Conservation (phyloP, 2,113 vertebrate genomes). For the Brachypodius melanocephalos region DNA sequence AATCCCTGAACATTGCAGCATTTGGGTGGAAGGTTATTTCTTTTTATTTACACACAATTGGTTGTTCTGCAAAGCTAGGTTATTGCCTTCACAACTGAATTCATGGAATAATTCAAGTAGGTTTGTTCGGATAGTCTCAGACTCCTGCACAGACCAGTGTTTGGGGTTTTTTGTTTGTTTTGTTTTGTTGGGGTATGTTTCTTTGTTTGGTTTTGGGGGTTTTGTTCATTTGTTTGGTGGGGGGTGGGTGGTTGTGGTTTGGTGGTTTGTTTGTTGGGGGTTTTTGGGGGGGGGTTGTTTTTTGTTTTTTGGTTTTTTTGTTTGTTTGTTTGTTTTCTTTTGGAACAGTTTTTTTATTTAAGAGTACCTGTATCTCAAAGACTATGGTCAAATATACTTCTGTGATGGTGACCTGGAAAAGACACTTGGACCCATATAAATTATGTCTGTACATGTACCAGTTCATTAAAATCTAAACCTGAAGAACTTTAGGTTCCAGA, state of each 20-base stretch:
- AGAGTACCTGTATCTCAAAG: not conserved
- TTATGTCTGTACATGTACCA: not conserved
- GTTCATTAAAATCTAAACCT: not conserved
- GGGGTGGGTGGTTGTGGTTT: not conserved
- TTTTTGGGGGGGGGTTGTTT: no score
- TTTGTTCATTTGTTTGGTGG: not conserved
- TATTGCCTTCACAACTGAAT: not conserved
- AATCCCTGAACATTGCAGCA: not conserved
- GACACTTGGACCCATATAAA: not conserved
- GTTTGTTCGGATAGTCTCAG: not conserved
- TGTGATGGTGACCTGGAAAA: not conserved
- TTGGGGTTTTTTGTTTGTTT: not conserved
- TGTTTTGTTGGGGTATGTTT: not conserved
- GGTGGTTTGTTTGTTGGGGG: not conserved
- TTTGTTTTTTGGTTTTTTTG: no score
- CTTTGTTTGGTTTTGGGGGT: not conserved
- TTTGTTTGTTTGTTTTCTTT: not conserved
- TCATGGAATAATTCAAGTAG: not conserved
- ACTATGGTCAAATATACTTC: not conserved
- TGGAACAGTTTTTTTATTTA: not conserved
- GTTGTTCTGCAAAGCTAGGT: not conserved
- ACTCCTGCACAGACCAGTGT: not conserved
- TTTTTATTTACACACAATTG: not conserved
- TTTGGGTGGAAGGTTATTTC: not conserved
- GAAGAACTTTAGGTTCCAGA: not conserved